Evolutionary conservation across 1,140 invertebrate species (phyloP).

Genomic region (Cydia amplana): DNA sequence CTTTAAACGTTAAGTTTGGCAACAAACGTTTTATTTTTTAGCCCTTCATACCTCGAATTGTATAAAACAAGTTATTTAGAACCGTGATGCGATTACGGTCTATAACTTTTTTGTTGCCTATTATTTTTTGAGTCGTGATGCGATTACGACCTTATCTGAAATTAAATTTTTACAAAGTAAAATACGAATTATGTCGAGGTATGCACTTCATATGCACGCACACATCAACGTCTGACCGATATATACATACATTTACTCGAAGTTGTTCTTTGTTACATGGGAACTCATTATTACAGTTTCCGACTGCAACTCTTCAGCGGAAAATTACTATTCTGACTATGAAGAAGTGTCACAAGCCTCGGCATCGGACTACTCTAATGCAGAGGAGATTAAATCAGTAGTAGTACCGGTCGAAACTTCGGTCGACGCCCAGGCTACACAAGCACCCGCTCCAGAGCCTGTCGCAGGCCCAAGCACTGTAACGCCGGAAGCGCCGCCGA

Average conservation of each 20-base stretch:
- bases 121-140: slow-evolving; percentile 11
- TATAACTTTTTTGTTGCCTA: background rate
- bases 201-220: no score
- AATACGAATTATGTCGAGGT: no score
- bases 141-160: slow-evolving; percentile 10
- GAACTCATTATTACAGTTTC: slow-evolving; percentile 6
- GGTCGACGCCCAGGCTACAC: no score
- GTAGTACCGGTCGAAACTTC: background rate
- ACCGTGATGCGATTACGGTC: slow-evolving; percentile 22
- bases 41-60: background rate
- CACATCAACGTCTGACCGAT: no score
- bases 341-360: background rate
- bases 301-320: background rate
- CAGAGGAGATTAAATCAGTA: background rate
- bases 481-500: no score
- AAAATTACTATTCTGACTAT: background rate
- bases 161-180: background rate
- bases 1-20: slow-evolving; percentile 13
- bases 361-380: background rate
- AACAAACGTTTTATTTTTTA: background rate
- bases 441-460: background rate
- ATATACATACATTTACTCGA: background rate
- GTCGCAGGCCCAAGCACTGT: background rate
- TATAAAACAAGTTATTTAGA: background rate
- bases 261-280: background rate